Evolutionary conservation across 2,888 invertebrate genomes (phyloP).

Genomic region (Caenorhabditis sp.): DNA sequence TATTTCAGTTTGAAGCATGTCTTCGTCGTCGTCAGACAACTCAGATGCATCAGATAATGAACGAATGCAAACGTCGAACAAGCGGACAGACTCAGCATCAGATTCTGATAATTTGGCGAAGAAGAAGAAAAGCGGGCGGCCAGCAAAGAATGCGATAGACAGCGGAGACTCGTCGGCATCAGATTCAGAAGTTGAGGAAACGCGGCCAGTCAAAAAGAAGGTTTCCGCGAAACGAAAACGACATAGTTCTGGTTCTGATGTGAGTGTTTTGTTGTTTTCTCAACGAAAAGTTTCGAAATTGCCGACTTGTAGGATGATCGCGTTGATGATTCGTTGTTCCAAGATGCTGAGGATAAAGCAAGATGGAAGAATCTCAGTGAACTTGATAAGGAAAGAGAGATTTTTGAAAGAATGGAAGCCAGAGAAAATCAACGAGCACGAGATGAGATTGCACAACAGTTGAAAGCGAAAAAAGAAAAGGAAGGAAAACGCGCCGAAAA

Average conservation of each 20-base stretch:
- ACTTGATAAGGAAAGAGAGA: slow-evolving; percentile 94
- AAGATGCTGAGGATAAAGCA: slow-evolving; percentile 91
- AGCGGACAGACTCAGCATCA: slow-evolving; percentile 2
- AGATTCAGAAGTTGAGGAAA: slow-evolving; percentile 19
- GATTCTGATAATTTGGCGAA: slow-evolving; percentile 21
- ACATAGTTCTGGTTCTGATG: slow-evolving; percentile 19
- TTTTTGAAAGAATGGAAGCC: slow-evolving; percentile 93
- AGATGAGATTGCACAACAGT: slow-evolving; percentile 36
- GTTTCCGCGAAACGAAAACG: slow-evolving; percentile 19
- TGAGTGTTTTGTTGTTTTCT: too few species aligned
- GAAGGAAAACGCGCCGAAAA: slow-evolving; percentile 30
- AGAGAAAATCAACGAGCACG: slow-evolving; percentile 85
- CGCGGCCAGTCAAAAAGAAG: slow-evolving; percentile 20
- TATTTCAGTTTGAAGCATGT: background rate
- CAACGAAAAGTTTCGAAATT: too few species aligned
- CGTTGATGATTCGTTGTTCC: slow-evolving; percentile 78
- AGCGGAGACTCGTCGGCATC: slow-evolving; percentile 22
- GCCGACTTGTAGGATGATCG: slow-evolving; percentile 14
- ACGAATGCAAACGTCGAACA: slow-evolving; percentile 4
- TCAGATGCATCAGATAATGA: slow-evolving; percentile 26
- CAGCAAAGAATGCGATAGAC: slow-evolving; percentile 12
- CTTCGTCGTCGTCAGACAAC: slow-evolving; percentile 10
- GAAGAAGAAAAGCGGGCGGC: background rate
- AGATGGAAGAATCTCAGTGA: slow-evolving; percentile 90
- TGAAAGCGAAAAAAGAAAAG: slow-evolving; percentile 30